Evolutionary conservation across 2,113 vertebrate species (phyloP), one percentile per base, ranked within the genome.

Genomic region (Salvelinus sp.): DNA sequence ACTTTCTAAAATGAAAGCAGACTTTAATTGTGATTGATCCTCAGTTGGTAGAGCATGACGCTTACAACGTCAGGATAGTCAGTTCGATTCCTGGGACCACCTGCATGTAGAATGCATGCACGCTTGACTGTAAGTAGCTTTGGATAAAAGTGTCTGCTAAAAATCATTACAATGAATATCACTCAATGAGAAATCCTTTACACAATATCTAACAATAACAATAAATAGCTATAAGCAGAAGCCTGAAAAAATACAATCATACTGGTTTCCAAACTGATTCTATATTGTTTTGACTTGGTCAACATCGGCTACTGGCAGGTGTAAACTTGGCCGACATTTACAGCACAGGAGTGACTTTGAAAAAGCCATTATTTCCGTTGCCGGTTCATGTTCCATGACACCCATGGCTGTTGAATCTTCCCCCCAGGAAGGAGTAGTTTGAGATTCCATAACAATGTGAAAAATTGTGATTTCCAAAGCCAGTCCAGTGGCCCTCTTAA

Each of bases 401-500:
- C 38, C 18, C 72, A 16, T 25, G 18, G 67, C 16, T 76, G 78
- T 57, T 54, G 28, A 57, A 60, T 22, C 50, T 62, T 25, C 50
- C 60, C 54, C 76, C 38, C 48, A 69, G 5, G 28, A 20, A 2
- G 7, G 22, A 69, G 23, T 64, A 71, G 70, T 28, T 44, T 48
- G 60, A 70, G 23, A 58, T 58, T 74, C 38, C 64, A 58, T 81
- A 86, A 87, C 74, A 86, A 75, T 73, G 57, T 82, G 58, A 78
- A 75, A 74, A 87, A 78, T 60, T 25, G 14, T 23, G 38, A 65
- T 58, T 65, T 57, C 75, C 54, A 57, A 50, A 74, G 30, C 68
- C 22, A 4, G 64, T 67, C 44, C 70, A 75, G 48, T 38, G 50
- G 58, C 63, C 70, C 16, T 78, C 70, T 73, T 58, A 74, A 63